Evolutionary conservation across 2,888 invertebrate genomes (phyloP), one percentile per base, ranked within the genome.

Genomic region (Lithophane leautieri): DNA sequence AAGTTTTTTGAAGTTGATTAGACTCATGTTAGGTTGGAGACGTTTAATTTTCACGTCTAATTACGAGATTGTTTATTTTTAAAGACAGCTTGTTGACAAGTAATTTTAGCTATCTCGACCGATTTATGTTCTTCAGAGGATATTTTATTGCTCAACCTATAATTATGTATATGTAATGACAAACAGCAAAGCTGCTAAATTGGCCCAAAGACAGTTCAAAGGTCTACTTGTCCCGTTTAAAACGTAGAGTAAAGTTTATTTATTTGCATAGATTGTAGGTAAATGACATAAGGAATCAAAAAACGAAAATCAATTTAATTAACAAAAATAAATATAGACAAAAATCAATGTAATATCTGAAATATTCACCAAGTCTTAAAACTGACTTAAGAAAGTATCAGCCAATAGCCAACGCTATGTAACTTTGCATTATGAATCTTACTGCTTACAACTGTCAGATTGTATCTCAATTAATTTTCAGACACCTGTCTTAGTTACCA

Each of bases 1-100:
- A n/a, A n/a, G n/a, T n/a, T n/a, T n/a, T n/a, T 77, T 62, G 56
- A 66, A 69, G 60, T 54, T 70, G 47, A 82, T 68, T 74, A 63
- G n/a, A 52, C 58, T 81, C 25, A 2, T 4, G 8, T 42, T 25
- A 19, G 22, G 9, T 62, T 40, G 8, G 14, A 67, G 14, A 25
- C 6, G 28, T 19, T 79, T 19, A 34, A 8, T n/a, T 16, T 58
- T 22, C 22, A 54, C 28, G 67, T 70, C 4, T 47, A 14, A 67
- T 67, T 65, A 72, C 12, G 22, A 22, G n/a, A 44, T 42, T 40
- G 40, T 44, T 54, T n/a, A 47, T 50, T 12, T 50, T 25, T 52
- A 62, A 50, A 34, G 6, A 42, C 25, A 16, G 4, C 6, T 8
- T 8, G 11, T n/a, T 22, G 12, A 25, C 28, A 16, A 7, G 11